These are phyloP conservation scores for Huso huso DNA, from an alignment of 2,797 vertebrate species.

Conservation along the genomic window DNA sequence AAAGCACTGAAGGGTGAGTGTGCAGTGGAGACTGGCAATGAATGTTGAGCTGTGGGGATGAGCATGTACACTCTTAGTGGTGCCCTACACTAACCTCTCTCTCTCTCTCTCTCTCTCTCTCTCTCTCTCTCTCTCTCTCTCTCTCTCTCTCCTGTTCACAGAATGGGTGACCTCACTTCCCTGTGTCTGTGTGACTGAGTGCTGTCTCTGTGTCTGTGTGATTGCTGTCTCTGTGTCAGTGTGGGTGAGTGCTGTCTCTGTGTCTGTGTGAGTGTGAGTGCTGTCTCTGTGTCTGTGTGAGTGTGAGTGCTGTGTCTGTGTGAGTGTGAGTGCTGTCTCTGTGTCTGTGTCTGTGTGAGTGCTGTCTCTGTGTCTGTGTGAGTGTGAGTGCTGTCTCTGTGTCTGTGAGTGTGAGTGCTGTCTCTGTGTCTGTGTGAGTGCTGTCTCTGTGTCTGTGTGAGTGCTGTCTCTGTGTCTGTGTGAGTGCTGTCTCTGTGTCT, in stretches of 20 bases:
- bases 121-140: slow-evolving; percentile 13
- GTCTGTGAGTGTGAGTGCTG: neutral
- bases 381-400: too few species aligned
- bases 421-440: neutral
- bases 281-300: too few species aligned
- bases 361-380: too few species aligned
- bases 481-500: too few species aligned
- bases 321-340: too few species aligned
- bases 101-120: slow-evolving; percentile 14
- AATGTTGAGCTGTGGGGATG: neutral
- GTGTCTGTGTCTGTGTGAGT: too few species aligned
- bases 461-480: too few species aligned
- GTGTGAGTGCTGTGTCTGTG: neutral
- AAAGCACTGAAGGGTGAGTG: slow-evolving; percentile 88
- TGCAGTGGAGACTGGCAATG: neutral
- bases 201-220: too few species aligned
- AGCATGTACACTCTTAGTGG: neutral
- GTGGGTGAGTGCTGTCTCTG: too few species aligned
- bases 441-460: too few species aligned
- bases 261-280: too few species aligned
- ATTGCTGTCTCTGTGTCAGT: neutral
- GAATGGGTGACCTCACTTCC: slow-evolving; percentile 90
- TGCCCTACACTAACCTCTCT: slow-evolving; percentile 13
- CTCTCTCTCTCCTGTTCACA: slow-evolving; percentile 38
- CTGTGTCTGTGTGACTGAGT: too few species aligned